Conservation (phyloP, 2,888 invertebrate species). For the Cylindroiulus punctatus region DNA sequence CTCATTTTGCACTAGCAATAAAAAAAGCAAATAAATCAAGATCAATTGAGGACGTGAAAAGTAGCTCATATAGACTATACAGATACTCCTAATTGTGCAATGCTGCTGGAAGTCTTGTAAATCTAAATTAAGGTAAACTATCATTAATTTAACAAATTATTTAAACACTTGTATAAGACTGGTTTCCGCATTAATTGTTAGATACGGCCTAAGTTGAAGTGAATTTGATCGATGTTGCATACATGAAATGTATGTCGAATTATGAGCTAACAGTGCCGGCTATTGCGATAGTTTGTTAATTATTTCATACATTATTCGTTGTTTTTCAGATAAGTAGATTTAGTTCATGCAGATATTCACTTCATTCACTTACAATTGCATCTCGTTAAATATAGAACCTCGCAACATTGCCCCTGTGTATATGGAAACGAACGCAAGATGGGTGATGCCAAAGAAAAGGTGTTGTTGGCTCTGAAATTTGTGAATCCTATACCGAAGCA, state of each 20-base stretch:
- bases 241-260: too few relatives aligned
- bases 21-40: constrained; percentile 30
- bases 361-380: too few relatives aligned
- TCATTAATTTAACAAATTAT: background rate
- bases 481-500: constrained; percentile 19
- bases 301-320: too few relatives aligned
- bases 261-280: too few relatives aligned
- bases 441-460: background rate
- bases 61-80: background rate
- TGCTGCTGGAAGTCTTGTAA: background rate
- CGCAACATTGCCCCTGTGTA: background rate
- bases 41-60: background rate
- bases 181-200: too few relatives aligned
- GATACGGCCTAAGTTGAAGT: too few relatives aligned
- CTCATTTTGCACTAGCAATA: background rate
- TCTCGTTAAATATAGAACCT: too few relatives aligned
- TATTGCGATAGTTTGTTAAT: too few relatives aligned
- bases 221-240: too few relatives aligned
- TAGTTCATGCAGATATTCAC: too few relatives aligned
- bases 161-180: too few relatives aligned
- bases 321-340: too few relatives aligned
- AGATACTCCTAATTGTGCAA: background rate
- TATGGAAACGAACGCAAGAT: background rate
- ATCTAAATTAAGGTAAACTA: background rate
- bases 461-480: background rate